Conservation (phyloP, 1,140 invertebrate species). For the Hypothenemus hampei region DNA sequence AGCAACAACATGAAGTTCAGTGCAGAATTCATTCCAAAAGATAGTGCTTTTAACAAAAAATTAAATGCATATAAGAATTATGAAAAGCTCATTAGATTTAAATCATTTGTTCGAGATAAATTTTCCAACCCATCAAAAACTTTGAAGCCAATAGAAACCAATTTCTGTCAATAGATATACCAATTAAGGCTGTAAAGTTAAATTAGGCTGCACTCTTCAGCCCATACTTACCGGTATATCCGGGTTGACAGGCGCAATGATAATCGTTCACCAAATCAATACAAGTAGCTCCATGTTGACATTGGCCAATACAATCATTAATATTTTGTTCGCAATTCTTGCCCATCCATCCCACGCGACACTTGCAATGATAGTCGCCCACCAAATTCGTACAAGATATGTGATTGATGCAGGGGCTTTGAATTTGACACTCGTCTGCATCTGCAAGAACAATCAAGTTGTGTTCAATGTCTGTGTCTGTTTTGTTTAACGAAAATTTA, state of each 20-base stretch:
- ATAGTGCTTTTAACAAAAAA: too few species aligned
- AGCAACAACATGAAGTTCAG: too few species aligned
- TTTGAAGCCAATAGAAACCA: too few species aligned
- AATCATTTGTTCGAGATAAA: too few species aligned
- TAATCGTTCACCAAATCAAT: conserved; percentile 79
- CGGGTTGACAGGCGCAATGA: conserved; percentile 73
- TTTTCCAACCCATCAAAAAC: too few species aligned
- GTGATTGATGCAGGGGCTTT: conserved; percentile 72
- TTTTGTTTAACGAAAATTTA: conserved; percentile 38
- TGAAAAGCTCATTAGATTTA: too few species aligned
- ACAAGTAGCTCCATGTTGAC: conserved; percentile 80
- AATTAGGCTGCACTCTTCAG: too few species aligned
- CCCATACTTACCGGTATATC: conserved; percentile 66
- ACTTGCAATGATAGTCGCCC: conserved; percentile 79
- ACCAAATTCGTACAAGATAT: conserved; percentile 71
- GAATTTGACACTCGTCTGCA: conserved; percentile 58
- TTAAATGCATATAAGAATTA: too few species aligned
- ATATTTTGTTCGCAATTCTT: conserved; percentile 85
- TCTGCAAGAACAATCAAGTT: too few species aligned
- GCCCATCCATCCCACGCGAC: conserved; percentile 79
- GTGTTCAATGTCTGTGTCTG: not conserved
- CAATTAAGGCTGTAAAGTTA: too few species aligned
- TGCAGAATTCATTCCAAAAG: too few species aligned
- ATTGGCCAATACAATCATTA: conserved; percentile 83
- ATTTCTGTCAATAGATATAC: too few species aligned